Base-by-base conservation (phyloP, 1,140 invertebrate species). In the Sinella curviseta region DNA sequence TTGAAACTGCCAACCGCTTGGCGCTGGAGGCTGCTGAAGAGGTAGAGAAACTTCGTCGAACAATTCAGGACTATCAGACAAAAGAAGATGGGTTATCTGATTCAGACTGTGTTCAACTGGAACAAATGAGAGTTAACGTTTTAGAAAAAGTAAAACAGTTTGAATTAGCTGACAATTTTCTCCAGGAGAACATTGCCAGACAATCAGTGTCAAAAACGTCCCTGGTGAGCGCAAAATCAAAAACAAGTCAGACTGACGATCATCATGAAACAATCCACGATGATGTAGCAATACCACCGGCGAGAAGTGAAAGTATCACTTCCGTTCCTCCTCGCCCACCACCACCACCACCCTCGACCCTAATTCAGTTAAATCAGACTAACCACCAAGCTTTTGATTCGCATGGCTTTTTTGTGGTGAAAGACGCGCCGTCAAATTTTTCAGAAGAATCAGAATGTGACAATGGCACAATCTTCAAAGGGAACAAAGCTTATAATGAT, bases 101-200 rank as follows among this genome's bases (percentile, higher is more conserved):
- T 3, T 17, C 28, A 28, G 75, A 79, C 26, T 67, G 31, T 14
- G 35, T 26, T 0, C 20, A 3, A 0, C 26, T 79, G 26, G 78
- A 79, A 24, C 14, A 67, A 34, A 20, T 76, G 33, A 28, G 78
- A 31, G 33, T 28, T 24, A 39, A 26, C 1, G 78, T 79, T 1
- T 48, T 79, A 55, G 35, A 31, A n/a, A 79, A 79, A 79, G 65
- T 79, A 3, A 76, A 67, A 60, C 26, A 34, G 34, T 79, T 79
- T 70, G 78, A 79, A 73, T 35, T 70, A 34, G 60, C 75, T 12
- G 75, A 79, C 74, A 28, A 28, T 28, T 26, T 65, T 24, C 36
- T 79, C 48, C 54, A 79, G 39, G 28, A 48, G 3, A 20, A 48
- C 34, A 54, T 54, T 26, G 74, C n/a, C 4, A 31, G 28, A 36